Evolutionary conservation across 2,797 vertebrate species (phyloP).

Genomic region (Tenualosa thibaudeaui): DNA sequence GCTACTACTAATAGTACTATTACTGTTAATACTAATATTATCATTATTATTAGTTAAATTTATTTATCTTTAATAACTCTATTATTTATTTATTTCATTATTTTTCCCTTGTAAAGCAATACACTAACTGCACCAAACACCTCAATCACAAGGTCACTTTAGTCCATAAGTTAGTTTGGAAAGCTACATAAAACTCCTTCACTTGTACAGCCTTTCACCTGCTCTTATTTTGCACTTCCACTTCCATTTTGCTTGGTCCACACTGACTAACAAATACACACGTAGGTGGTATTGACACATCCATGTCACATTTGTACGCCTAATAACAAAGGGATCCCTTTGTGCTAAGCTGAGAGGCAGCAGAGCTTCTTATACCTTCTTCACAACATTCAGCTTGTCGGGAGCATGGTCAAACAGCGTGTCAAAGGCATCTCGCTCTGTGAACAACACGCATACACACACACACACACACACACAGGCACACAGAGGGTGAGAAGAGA

Average conservation of each 20-base stretch:
- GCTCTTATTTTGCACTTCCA: not conserved
- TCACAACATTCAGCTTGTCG: conserved; percentile 96
- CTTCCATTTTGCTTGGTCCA: not conserved
- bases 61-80: no score
- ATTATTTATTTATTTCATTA: no score
- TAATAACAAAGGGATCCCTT: not conserved
- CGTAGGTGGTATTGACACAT: not conserved
- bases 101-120: not conserved
- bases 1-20: no score
- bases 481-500: conserved; percentile 4
- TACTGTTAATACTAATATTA: no score
- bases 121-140: not conserved
- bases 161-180: not conserved
- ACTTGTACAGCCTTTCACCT: not conserved
- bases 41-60: no score
- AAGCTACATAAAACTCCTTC: not conserved
- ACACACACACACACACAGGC: no score
- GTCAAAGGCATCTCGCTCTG: conserved; percentile 96
- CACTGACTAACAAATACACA: not conserved
- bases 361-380: conserved; percentile 81
- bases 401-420: conserved; percentile 96
- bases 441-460: not conserved
- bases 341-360: not conserved
- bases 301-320: not conserved
- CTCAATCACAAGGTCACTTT: not conserved